Base-by-base conservation (phyloP, 2,888 invertebrate genomes). In the Cheilosia vernalis region DNA sequence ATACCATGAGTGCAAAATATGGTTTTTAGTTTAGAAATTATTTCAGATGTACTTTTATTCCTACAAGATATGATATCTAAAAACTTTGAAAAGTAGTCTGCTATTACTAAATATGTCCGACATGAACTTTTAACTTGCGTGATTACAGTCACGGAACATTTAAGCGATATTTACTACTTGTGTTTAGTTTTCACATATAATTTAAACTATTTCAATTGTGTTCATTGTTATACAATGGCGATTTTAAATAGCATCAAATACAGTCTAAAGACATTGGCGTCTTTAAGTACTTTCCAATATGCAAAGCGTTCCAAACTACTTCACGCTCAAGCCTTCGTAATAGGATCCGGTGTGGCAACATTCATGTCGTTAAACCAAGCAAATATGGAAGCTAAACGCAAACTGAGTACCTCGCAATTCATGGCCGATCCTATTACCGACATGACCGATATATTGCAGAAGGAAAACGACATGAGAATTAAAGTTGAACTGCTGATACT, bases 401-500 rank as follows among this genome's bases (percentile, higher is more conserved):
- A 92, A 73, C 88, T 94, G 37, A 93, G 94, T 87, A 89, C 93
- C 0, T 92, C 92, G 4, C 92, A 93, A 76, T 98, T 96, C 90
- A 98, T 98, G 98, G 96, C 97, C 0, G 94, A 94, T 55, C 97
- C 98, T 0, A 94, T 98, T 69, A 98, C 97, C 9, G 94, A 95
- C 7, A n/a, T 94, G 0, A 92, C 94, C 1, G 92, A 93, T 6
- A 91, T 97, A 21, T 91, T 94, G 82, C 92, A 93, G 83, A 95
- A 94, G 85, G 92, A 93, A 33, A 92, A 95, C 70, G 96, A 96
- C 88, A 98, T 98, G 96, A 95, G 95, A 90, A 94, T 95, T 0
- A 96, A 95, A 90, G 98, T 99, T 96, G 98, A 99, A 91, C 90
- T 98, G 58, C 93, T 98, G 90, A 97, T 98, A 55, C 94, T 99